Percentiles rank a stretch among this genome's conserved stretches.
Evolutionary conservation across 2,888 invertebrate species (phyloP).

Genomic region (Phyllotreta cruciferae): DNA sequence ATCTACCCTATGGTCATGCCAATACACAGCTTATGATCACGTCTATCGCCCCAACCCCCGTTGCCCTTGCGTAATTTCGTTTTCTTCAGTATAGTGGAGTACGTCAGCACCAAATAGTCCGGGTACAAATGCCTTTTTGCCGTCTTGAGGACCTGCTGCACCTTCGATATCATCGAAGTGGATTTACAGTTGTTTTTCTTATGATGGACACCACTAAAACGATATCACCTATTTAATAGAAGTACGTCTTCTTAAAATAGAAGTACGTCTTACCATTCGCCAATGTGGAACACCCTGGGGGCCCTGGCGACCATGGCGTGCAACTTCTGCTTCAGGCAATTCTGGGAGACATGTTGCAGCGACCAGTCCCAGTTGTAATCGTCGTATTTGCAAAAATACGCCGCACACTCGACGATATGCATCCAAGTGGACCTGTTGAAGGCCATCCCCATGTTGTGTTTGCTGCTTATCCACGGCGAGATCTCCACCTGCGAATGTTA

Average conservation of each 20-base stretch:
- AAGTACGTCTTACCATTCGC: conserved; percentile 84
- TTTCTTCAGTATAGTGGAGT: conserved; percentile 73
- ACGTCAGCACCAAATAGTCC: conserved; percentile 69
- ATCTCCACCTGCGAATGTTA: conserved; percentile 80
- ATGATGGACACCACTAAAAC: conserved; percentile 91
- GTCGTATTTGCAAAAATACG: conserved; percentile 93
- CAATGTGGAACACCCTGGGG: conserved; percentile 97
- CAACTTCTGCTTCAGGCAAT: conserved; percentile 77
- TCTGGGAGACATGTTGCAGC: conserved; percentile 87
- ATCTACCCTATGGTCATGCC: conserved; percentile 66
- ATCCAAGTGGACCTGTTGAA: conserved; percentile 90
- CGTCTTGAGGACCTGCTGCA: conserved; percentile 77
- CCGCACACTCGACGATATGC: conserved; percentile 78
- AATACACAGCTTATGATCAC: conserved; percentile 84
- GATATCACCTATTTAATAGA: neutral
- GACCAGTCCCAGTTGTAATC: conserved; percentile 99
- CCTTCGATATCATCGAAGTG: conserved; percentile 82
- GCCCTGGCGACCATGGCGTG: conserved; percentile 90
- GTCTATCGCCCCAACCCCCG: conserved; percentile 95
- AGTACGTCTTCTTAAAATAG: neutral
- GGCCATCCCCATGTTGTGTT: conserved; percentile 99
- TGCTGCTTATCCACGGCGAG: conserved; percentile 94
- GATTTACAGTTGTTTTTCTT: conserved; percentile 92
- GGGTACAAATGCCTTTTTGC: conserved; percentile 78
- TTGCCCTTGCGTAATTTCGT: conserved; percentile 86